Percentiles rank a stretch among this genome's conserved stretches.
Conservation (phyloP, 1,140 invertebrate genomes). For the Phymastichus coffea region DNA sequence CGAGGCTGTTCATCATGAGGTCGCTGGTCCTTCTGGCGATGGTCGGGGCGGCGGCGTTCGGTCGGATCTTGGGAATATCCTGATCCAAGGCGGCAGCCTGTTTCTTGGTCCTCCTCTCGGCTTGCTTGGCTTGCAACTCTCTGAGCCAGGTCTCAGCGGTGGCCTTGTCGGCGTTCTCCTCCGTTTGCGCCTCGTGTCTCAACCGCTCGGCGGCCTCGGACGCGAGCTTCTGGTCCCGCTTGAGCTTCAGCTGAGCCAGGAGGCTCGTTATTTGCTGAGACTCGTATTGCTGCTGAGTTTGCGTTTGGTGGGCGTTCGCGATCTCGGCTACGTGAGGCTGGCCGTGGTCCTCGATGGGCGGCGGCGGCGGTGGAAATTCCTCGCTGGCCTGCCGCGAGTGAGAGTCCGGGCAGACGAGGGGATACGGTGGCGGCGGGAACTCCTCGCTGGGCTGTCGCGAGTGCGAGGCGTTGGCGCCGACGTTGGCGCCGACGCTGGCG, state of each 20-base stretch:
- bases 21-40: slow-evolving; percentile 50
- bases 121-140: slow-evolving; percentile 77
- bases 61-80: slow-evolving; percentile 41
- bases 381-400: slow-evolving; percentile 84
- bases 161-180: slow-evolving; percentile 50
- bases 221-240: slow-evolving; percentile 69
- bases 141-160: slow-evolving; percentile 70
- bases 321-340: slow-evolving; percentile 56
- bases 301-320: slow-evolving; percentile 30
- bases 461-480: slow-evolving; percentile 45
- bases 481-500: too few relatives aligned
- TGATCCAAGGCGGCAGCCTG: slow-evolving; percentile 41
- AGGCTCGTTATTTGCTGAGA: slow-evolving; percentile 60
- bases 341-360: slow-evolving; percentile 68
- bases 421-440: slow-evolving; percentile 74
- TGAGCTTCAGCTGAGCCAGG: slow-evolving; percentile 73
- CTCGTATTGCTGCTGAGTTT: slow-evolving; percentile 33
- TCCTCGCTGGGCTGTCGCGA: slow-evolving; percentile 58
- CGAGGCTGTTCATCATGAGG: slow-evolving; percentile 44
- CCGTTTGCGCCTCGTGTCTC: slow-evolving; percentile 31
- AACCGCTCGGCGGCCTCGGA: slow-evolving; percentile 49
- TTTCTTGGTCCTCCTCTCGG: slow-evolving; percentile 64
- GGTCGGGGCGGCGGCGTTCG: slow-evolving; percentile 30
- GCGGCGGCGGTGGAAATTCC: slow-evolving; percentile 85
- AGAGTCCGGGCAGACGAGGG: slow-evolving; percentile 66